phyloP scores from a whole-genome alignment of 2,113 vertebrate genomes.

The Furnarius figulus region DNA sequence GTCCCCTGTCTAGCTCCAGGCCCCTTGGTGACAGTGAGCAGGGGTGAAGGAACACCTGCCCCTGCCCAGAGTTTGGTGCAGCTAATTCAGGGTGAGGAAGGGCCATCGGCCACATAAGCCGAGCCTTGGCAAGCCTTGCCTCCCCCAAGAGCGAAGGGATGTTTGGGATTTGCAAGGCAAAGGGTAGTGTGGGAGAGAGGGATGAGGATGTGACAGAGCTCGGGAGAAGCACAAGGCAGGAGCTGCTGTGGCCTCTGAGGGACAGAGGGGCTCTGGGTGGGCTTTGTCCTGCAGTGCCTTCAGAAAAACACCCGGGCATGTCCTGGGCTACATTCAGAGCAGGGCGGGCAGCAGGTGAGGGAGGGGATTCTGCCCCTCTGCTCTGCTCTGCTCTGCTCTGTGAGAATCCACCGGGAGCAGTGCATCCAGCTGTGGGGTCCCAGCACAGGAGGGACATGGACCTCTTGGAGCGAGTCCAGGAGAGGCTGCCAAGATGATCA shows the following conservation, averaged over 20 bases:
- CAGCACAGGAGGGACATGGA: background rate
- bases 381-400: background rate
- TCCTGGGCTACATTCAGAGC: background rate
- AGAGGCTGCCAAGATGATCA: fast-evolving
- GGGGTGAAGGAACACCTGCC: too few species aligned
- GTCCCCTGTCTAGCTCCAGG: background rate
- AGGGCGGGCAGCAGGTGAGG: background rate
- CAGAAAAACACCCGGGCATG: background rate
- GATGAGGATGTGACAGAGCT: background rate
- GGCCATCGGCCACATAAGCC: fast-evolving
- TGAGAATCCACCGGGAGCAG: background rate
- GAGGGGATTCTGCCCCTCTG: background rate
- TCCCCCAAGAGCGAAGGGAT: background rate
- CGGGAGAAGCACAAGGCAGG: background rate
- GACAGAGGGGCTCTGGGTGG: background rate
- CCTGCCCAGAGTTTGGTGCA: too few species aligned
- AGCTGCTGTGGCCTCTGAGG: background rate
- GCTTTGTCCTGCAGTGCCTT: background rate
- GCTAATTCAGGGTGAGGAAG: background rate
- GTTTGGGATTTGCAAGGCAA: background rate
- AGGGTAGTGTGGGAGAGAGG: background rate
- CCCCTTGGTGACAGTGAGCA: background rate
- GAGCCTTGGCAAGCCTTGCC: background rate
- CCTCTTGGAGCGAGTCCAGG: fast-evolving
- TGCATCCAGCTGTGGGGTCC: background rate